phyloP scores from a whole-genome alignment of 2,113 vertebrate species.

The Lycocorax pyrrhopterus region DNA sequence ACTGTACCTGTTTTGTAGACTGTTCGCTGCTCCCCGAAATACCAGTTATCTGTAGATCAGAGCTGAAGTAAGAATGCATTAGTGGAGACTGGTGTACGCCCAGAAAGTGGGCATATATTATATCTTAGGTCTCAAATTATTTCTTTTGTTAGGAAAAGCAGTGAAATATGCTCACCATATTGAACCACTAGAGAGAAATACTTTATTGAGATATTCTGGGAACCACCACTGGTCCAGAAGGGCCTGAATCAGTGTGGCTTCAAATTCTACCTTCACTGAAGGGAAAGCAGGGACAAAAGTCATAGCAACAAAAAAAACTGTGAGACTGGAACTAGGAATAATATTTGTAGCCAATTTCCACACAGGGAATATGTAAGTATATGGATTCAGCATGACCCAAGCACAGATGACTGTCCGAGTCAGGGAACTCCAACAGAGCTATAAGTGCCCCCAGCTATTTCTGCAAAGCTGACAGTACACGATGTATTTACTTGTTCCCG shows the following conservation, averaged over 20 bases:
- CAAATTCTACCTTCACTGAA: neutral
- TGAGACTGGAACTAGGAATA: neutral
- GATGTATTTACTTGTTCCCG: neutral
- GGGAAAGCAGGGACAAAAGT: neutral
- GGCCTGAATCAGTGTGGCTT: neutral
- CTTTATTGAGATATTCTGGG: neutral
- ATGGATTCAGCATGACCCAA: neutral
- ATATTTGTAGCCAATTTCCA: neutral
- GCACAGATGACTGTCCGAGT: neutral
- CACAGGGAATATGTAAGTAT: neutral
- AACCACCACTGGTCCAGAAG: neutral
- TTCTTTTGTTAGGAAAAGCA: neutral
- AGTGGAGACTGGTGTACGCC: neutral
- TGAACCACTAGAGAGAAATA: neutral
- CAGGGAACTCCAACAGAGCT: neutral
- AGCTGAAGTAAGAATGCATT: neutral
- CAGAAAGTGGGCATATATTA: neutral
- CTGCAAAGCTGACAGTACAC: neutral
- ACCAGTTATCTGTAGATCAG: neutral
- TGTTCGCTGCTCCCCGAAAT: neutral
- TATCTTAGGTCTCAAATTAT: neutral
- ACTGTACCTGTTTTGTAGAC: neutral
- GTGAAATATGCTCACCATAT: neutral
- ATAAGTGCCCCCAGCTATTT: neutral
- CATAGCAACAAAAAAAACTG: neutral